Conservation (phyloP, 2,888 invertebrate species). For the Brachynemurus nebulosus region DNA sequence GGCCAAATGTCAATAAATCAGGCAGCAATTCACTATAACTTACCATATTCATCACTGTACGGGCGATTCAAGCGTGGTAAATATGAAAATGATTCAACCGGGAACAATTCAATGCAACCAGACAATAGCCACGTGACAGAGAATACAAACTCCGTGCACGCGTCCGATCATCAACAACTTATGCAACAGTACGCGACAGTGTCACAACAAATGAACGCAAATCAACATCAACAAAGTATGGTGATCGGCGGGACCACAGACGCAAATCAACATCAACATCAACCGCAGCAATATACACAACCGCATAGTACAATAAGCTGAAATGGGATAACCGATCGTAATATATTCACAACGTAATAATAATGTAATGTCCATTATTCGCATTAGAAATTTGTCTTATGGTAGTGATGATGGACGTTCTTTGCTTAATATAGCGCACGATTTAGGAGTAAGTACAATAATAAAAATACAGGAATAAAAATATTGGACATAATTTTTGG, state of each 20-base stretch:
- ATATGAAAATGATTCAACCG: conserved; percentile 43
- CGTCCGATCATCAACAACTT: conserved; percentile 1
- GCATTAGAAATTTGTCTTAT: no score
- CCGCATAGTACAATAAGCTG: no score
- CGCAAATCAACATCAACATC: not conserved
- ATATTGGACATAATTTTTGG: no score
- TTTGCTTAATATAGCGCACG: no score
- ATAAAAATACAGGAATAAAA: no score
- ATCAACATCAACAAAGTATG: not conserved
- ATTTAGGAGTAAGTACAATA: no score
- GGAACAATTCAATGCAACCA: not conserved
- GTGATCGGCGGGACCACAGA: no score
- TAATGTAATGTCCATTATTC: no score
- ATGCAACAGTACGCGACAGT: conserved; percentile 1
- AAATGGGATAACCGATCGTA: no score
- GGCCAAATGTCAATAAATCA: conserved; percentile 91
- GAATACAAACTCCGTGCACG: not conserved
- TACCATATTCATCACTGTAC: conserved; percentile 81
- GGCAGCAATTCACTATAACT: conserved; percentile 81
- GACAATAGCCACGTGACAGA: conserved; percentile 3
- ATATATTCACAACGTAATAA: no score
- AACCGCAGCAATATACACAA: not conserved
- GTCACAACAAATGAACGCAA: not conserved
- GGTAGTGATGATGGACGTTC: no score
- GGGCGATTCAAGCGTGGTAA: conserved; percentile 80